Evolutionary conservation across 2,888 invertebrate genomes (phyloP).

Genomic region (Cylloceria caligata): DNA sequence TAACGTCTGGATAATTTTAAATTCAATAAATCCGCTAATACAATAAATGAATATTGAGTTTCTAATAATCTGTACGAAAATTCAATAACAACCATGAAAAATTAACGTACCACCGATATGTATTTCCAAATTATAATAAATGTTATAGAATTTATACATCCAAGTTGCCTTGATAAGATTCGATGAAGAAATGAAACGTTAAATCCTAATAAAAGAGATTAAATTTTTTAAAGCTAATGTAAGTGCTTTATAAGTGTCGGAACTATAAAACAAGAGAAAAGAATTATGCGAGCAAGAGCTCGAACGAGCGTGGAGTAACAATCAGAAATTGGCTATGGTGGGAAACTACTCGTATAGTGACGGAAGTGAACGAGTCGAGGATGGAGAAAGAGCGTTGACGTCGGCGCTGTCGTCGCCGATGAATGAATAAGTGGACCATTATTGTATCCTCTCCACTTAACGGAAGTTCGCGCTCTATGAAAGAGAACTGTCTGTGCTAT

Average conservation of each 20-base stretch:
- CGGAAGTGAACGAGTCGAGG: conserved; percentile 18
- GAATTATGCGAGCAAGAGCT: neutral
- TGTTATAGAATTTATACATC: no score
- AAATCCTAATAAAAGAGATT: neutral
- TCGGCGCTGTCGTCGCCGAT: conserved; percentile 43
- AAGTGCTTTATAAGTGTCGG: neutral
- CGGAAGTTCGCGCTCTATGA: neutral
- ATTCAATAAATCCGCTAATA: no score
- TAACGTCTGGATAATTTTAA: no score
- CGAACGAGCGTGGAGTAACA: neutral
- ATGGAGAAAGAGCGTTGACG: conserved; percentile 29
- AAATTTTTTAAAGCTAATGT: neutral
- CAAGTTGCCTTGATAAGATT: no score
- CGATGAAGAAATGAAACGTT: no score
- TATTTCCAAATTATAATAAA: no score
- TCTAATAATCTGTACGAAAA: no score
- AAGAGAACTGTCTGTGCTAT: conserved; percentile 18
- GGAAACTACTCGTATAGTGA: no score
- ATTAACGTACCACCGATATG: no score
- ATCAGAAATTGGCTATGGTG: conserved; percentile 7
- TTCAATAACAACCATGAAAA: no score
- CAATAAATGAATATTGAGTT: no score
- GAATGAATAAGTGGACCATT: conserved; percentile 53
- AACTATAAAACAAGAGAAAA: conserved; percentile 20
- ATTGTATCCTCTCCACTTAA: conserved; percentile 44